phyloP scores from a whole-genome alignment of 2,888 invertebrate species.

The Labia minor region DNA sequence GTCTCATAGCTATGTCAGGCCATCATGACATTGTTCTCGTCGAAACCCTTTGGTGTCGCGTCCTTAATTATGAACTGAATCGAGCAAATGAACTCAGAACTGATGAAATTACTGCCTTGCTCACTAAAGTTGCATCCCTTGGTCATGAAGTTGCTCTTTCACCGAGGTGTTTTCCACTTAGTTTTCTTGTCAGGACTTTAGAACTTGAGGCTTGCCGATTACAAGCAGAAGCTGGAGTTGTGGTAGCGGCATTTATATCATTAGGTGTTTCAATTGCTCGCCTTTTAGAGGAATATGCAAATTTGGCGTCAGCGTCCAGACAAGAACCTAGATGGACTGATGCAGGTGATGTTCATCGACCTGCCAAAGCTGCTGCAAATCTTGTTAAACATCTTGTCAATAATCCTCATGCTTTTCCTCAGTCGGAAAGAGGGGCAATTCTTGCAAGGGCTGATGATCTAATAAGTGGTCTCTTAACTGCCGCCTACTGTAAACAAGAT shows the following conservation, averaged over 20 bases:
- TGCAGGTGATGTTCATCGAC: conserved; percentile 74
- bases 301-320: conserved; percentile 40
- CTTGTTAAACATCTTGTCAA: conserved; percentile 59
- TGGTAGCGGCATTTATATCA: conserved; percentile 63
- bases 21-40: conserved; percentile 80
- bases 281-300: conserved; percentile 65
- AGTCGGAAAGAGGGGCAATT: conserved; percentile 45
- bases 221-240: conserved; percentile 58
- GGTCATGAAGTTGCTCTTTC: conserved; percentile 69
- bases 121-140: conserved; percentile 64
- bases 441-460: conserved; percentile 61
- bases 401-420: conserved; percentile 47
- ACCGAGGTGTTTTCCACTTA: conserved; percentile 77
- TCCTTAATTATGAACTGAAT: conserved; percentile 42
- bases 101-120: conserved; percentile 54
- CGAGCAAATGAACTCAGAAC: conserved; percentile 28
- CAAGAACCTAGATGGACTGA: conserved; percentile 80
- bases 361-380: conserved; percentile 63
- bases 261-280: conserved; percentile 67
- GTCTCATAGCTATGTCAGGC: conserved; percentile 89
- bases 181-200: conserved; percentile 70
- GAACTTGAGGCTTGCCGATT: conserved; percentile 67
- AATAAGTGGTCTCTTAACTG: conserved; percentile 62
- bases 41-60: conserved; percentile 84
- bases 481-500: conserved; percentile 63